A percentile compares a stretch with the other conserved stretches of the same genome.
phyloP scores from a whole-genome alignment of 2,888 invertebrate species.

The Chironomus tentans region DNA sequence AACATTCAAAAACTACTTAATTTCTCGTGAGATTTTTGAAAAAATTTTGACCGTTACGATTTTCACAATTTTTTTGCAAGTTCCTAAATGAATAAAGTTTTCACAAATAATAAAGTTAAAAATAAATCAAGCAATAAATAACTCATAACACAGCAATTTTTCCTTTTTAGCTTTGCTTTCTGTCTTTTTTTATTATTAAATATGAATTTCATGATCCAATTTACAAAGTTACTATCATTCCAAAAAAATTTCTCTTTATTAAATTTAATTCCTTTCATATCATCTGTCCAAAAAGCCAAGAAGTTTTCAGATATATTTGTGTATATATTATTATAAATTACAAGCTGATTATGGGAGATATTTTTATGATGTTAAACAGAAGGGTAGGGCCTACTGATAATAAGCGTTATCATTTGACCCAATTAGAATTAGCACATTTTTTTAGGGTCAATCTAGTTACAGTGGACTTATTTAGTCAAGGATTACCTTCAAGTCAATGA shows the following conservation, averaged over 20 bases:
- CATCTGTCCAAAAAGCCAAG: background rate
- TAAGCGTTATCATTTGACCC: too few species aligned
- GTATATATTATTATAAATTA: background rate
- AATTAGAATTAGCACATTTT: too few species aligned
- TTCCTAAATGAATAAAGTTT: too few species aligned
- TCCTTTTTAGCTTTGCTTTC: conserved; percentile 1
- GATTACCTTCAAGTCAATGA: too few species aligned
- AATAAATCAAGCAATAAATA: background rate
- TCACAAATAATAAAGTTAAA: too few species aligned
- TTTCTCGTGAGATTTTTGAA: too few species aligned
- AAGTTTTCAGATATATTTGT: background rate
- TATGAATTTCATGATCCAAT: background rate
- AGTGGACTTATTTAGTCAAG: too few species aligned
- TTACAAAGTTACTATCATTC: background rate
- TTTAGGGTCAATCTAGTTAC: too few species aligned
- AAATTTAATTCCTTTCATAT: background rate
- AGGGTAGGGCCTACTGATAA: too few species aligned
- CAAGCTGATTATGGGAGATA: background rate
- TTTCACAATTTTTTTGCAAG: too few species aligned
- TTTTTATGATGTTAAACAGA: background rate
- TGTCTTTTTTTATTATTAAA: conserved; percentile 2
- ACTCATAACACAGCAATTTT: background rate
- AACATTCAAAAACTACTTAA: too few species aligned
- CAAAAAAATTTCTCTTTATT: background rate
- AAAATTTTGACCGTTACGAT: too few species aligned